Conservation (phyloP, 2,888 invertebrate species). For the Drosophila meridiana region DNA sequence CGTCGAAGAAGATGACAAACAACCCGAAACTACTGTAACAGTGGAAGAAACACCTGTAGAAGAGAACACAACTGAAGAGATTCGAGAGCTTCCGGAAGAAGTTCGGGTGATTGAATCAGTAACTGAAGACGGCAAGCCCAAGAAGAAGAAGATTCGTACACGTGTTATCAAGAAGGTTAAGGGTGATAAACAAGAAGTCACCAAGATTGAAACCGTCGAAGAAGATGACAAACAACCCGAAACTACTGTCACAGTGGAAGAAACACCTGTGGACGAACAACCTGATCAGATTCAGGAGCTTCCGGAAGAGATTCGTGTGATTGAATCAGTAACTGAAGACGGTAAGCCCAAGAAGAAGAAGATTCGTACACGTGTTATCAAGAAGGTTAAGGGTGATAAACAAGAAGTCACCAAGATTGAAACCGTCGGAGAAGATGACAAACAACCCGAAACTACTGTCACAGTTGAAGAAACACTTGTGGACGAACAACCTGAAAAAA, state of each 20-base stretch:
- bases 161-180: slow-evolving; percentile 34
- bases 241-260: slow-evolving; percentile 30
- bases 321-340: slow-evolving; percentile 21
- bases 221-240: slow-evolving; percentile 32
- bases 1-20: slow-evolving; percentile 52
- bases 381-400: slow-evolving; percentile 34
- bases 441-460: slow-evolving; percentile 25
- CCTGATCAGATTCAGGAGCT: slow-evolving; percentile 19
- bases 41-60: slow-evolving; percentile 48
- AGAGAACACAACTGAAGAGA: slow-evolving; percentile 34
- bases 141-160: slow-evolving; percentile 30
- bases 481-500: slow-evolving; percentile 17
- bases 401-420: slow-evolving; percentile 39
- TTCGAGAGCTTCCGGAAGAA: slow-evolving; percentile 75
- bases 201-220: slow-evolving; percentile 37
- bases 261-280: slow-evolving; percentile 18
- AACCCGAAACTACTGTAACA: slow-evolving; percentile 54
- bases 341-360: slow-evolving; percentile 34
- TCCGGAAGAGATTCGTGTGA: slow-evolving; percentile 23
- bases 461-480: slow-evolving; percentile 22
- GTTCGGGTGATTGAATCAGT: slow-evolving; percentile 31
- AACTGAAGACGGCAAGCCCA: slow-evolving; percentile 25
- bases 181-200: slow-evolving; percentile 33
- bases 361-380: slow-evolving; percentile 36
- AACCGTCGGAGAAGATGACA: slow-evolving; percentile 37